Base-by-base conservation (phyloP, 2,113 vertebrate species). In the Acinonyx jubatus region DNA sequence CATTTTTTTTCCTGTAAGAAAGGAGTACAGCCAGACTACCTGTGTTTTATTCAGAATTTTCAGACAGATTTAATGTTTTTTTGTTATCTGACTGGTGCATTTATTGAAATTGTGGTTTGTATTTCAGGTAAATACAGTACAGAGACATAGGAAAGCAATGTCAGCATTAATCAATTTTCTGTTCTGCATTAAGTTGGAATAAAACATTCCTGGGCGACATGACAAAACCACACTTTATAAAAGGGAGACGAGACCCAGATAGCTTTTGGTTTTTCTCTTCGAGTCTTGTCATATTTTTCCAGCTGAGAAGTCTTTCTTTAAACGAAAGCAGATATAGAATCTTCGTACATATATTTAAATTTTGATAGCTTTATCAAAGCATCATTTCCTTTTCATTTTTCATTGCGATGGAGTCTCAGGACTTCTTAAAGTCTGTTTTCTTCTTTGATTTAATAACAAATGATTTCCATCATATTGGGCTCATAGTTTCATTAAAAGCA, bases 151-250 rank as follows among this genome's bases (percentile, higher is more conserved):
- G 93, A 98, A 98, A 98, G 92, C 98, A 97, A 63, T 98, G 98
- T 98, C 98, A 98, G 92, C 97, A 98, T 98, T 97, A 98, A 98
- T 98, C 97, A 97, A 96, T 98, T 98, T 98, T 98, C 95, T 98
- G 82, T 98, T 95, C 97, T 98, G 96, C 97, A 97, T 97, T 93
- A 98, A 89, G 80, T 93, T 98, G 96, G 89, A 98, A 98, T 98
- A 91, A 98, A 98, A 98, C 97, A 98, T 98, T 98, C 97, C 97
- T 98, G 50, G 98, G 87, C 98, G 98, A 98, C 97, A 97, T 96
- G 89, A 98, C 97, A 97, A 98, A 98, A 98, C 97, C 96, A 96
- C 95, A 98, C 87, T 96, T 96, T 74, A 98, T 92, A 78, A 96
- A 96, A 92, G 68, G 90, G 21, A 98, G 97, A 98, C 96, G 97